Base-by-base conservation (phyloP, 1,140 invertebrate species). In the Bombus turneri region DNA sequence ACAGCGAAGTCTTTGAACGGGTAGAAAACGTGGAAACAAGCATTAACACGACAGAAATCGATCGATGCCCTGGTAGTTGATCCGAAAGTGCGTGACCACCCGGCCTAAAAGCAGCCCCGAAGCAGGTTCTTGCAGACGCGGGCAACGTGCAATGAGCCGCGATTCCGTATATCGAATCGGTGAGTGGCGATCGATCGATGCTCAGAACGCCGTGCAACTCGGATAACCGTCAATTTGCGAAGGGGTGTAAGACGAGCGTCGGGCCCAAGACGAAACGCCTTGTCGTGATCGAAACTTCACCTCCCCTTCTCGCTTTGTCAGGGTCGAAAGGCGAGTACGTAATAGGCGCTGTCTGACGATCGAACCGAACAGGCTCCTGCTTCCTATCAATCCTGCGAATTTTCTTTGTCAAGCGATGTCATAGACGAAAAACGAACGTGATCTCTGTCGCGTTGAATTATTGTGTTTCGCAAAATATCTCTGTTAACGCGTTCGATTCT, bases 161-260 rank as follows among this genome's bases (percentile, higher is more conserved):
- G 81, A 89, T 90, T 84, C 68, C 72, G 81, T 85, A 87, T 89
- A 86, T 87, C 88, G 88, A 90, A 90, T 90, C 88, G 88, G 69
- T 89, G 88, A 90, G 78, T 89, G 79, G 81, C 82, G 89, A 90
- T 90, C 89, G 89, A 90, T 90, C 88, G 86, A 57, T 84, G 68
- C 82, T 66, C 39, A 39, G 69, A 72, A 69, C 85, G 66, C 57
- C 75, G 79, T 83, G 80, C 53, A 87, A 72, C 72, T 86, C 83
- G 80, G 73, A 90, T 90, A 90, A 90, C 89, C 88, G 77, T 90
- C 89, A 90, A 90, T 90, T 90, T 90, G 77, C 83, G 28, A 86
- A 25, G 77, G 78, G 89, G 66, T 77, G 86, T 62, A 87, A 90
- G 89, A 86, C 76, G 85, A 77, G 66, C 84, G 85, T 84, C 86